Conservation (phyloP, 1,140 invertebrate genomes). For the Hermetia illucens region DNA sequence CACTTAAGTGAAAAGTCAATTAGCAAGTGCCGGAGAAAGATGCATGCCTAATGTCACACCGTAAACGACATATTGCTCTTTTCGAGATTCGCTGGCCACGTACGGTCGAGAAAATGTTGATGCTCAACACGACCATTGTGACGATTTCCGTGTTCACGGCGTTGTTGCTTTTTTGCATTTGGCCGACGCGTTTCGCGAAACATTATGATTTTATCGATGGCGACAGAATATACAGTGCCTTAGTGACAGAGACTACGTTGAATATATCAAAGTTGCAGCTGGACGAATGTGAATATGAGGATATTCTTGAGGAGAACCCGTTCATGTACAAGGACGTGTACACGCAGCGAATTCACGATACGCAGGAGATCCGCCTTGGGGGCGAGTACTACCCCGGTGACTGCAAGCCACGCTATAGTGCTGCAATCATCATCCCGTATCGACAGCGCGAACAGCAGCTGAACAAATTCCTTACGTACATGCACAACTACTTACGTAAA, state of each 20-base stretch:
- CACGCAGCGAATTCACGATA: slow-evolving; percentile 11
- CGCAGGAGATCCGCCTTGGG: slow-evolving; percentile 8
- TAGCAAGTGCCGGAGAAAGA: too few relatives aligned
- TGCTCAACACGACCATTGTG: too few relatives aligned
- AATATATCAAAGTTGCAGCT: slow-evolving; percentile 18
- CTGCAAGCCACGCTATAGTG: slow-evolving; percentile 60
- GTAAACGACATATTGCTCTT: too few relatives aligned
- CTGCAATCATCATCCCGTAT: slow-evolving; percentile 82
- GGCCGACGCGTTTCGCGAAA: slow-evolving; percentile 24
- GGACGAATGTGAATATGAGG: slow-evolving; percentile 19
- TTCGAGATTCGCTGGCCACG: too few relatives aligned
- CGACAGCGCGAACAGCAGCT: slow-evolving; percentile 71
- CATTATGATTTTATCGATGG: slow-evolving; percentile 21
- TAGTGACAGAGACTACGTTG: slow-evolving; percentile 14
- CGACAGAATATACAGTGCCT: slow-evolving; percentile 13
- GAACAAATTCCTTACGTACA: slow-evolving; percentile 64
- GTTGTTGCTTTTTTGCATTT: slow-evolving; percentile 4
- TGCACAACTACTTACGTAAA: slow-evolving; percentile 77
- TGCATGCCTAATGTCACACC: too few relatives aligned
- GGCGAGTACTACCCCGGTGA: slow-evolving; percentile 39
- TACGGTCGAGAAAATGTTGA: too few relatives aligned
- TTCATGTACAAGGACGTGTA: slow-evolving; percentile 17
- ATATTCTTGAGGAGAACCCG: slow-evolving; percentile 17
- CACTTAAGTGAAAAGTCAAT: too few relatives aligned
- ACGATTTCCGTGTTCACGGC: too few relatives aligned